Evolutionary conservation across 1,140 invertebrate species (phyloP), one percentile per base, ranked within the genome.

Genomic region (Cryptotermes secundus): DNA sequence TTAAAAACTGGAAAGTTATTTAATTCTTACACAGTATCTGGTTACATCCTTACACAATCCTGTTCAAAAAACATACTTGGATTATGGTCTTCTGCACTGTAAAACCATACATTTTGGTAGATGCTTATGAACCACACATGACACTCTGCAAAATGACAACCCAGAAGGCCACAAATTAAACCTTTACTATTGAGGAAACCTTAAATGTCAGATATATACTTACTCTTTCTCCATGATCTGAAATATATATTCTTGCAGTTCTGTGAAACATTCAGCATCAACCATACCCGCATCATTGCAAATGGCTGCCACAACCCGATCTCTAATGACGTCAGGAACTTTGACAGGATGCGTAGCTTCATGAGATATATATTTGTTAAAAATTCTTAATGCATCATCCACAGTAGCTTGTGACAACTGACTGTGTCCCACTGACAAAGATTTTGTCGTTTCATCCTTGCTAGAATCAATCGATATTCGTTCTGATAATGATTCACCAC

Each of bases 211-310:
- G 9, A 42, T 45, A 19, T 38, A 36, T 45, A 88, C 89, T 88
- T 88, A 90, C 87, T 93, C 91, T 79, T 90, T 90, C 84, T 95
- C 92, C 88, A 96, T 92, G 87, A 92, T 88, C 86, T 92, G 89
- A 87, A 93, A 90, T 87, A 97, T 90, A 90, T 92, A 90, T 87
- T 93, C 89, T 90, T 95, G 92, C 87, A 95, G 92, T 87, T 92
- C 88, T 45, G 91, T 90, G 87, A 94, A 94, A 87, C 92, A 92
- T 49, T 89, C 88, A 22, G 90, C 88, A 81, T 90, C 89, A 36
- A 90, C 90, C 86, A 87, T 85, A 19, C 88, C 88, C 87, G 89
- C 87, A 85, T 89, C 88, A 84, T 87, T 87, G 86, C 92, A 92
- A 80, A 93, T 90, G 85, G 89, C 90, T 87, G 89, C 91, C 88